Conservation (phyloP, 2,113 vertebrate species). For the Mirounga angustirostris region DNA sequence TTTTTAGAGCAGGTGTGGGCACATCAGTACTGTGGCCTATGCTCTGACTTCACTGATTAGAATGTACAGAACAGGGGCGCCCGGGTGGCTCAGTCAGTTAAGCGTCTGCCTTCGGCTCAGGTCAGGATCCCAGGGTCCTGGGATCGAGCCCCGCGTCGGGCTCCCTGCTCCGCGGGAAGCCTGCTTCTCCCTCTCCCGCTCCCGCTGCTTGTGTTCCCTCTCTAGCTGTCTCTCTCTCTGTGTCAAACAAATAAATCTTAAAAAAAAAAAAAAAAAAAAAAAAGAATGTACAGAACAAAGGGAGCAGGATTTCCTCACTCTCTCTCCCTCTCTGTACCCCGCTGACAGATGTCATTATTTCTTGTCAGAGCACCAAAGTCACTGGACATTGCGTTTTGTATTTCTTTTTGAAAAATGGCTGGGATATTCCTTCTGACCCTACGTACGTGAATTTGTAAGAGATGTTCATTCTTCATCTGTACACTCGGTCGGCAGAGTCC, state of each 20-base stretch:
- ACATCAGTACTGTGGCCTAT: too few relatives aligned
- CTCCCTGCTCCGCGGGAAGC: too few relatives aligned
- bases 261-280: too few relatives aligned
- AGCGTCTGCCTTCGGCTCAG: too few relatives aligned
- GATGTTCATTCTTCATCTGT: not conserved
- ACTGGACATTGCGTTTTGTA: not conserved
- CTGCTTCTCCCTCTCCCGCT: too few relatives aligned
- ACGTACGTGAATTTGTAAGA: not conserved
- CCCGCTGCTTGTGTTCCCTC: too few relatives aligned
- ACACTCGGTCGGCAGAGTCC: not conserved
- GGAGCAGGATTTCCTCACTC: not conserved
- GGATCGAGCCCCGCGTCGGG: too few relatives aligned
- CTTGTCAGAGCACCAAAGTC: not conserved
- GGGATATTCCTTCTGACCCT: constrained; percentile 21
- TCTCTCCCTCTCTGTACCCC: not conserved
- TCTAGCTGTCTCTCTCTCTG: too few relatives aligned
- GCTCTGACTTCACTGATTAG: not conserved
- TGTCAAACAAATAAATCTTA: too few relatives aligned
- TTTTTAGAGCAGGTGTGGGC: constrained; percentile 75
- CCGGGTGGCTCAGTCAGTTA: too few relatives aligned
- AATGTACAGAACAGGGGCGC: not conserved
- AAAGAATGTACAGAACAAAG: not conserved
- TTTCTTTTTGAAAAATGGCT: not conserved
- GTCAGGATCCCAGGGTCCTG: too few relatives aligned
- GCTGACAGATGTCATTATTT: not conserved